Evolutionary conservation across 2,888 invertebrate genomes (phyloP), one percentile per base, ranked within the genome.

Genomic region (Druceiella hillmani): DNA sequence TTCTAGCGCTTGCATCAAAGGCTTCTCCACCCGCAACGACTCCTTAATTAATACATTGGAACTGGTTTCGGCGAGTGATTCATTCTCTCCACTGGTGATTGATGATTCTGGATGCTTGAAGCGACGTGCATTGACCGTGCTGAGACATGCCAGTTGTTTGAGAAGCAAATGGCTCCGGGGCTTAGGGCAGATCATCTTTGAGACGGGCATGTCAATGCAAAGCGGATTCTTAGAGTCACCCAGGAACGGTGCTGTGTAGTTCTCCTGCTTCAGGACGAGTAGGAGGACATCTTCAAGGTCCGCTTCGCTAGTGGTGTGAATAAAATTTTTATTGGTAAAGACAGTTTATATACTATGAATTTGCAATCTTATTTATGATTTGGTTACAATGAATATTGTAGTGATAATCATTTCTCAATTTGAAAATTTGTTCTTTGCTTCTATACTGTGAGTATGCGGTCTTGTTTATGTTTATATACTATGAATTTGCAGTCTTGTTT

Each of bases 281-380:
- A 82, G 74, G 10, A 85, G 60, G 16, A 85, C 76, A 56, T 84
- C 84, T 52, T 85, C 84, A 31, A 86, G 61, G 56, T 85, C 84
- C 27, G 77, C 76, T 58, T 84, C 85, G 52, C 83, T 84, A 64
- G 10, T 56, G 5, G 3, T 35, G n/a, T 2, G 2, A 4, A 13
- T 25, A 12, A 35, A 13, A 14, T 2, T 5, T 27, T 3, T 4
- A 37, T 37, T 22, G 6, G 3, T 12, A 12, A 9, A 34, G 4
- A 30, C 10, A 10, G 6, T 27, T 34, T n/a, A 11, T 28, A 13
- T 12, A 33, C 4, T 36, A 26, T n/a, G n/a, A n/a, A n/a, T n/a
- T n/a, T n/a, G n/a, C n/a, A n/a, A n/a, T n/a, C n/a, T n/a, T n/a
- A n/a, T n/a, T n/a, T n/a, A n/a, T n/a, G n/a, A n/a, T n/a, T n/a